Conservation (phyloP, 2,888 invertebrate species). For the Macrophya alboannulata region DNA sequence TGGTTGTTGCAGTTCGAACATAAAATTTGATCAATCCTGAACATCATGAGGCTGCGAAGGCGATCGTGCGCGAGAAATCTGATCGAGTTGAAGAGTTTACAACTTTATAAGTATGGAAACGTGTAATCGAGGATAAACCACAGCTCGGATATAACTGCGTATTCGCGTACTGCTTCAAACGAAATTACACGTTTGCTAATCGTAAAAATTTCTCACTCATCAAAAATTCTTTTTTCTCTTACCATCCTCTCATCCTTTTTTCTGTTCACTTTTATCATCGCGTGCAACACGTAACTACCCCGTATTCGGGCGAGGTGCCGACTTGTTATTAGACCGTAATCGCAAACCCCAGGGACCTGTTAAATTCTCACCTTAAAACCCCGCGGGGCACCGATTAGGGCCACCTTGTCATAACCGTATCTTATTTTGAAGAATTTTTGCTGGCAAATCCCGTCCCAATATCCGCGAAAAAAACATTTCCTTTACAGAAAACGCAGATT, state of each 20-base stretch:
- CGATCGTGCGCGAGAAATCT: neutral
- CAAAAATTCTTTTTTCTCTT: neutral
- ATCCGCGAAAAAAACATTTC: neutral
- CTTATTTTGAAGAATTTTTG: neutral
- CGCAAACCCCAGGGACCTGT: slow-evolving; percentile 63
- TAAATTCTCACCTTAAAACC: slow-evolving; percentile 60
- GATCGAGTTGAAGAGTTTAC: slow-evolving; percentile 13
- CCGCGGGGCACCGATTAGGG: slow-evolving; percentile 16
- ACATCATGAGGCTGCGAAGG: neutral
- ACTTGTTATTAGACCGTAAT: slow-evolving; percentile 73
- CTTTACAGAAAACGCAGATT: neutral
- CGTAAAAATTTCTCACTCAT: slow-evolving; percentile 60
- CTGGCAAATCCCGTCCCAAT: neutral
- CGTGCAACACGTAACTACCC: slow-evolving; percentile 28
- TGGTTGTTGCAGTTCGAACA: neutral
- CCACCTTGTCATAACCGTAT: slow-evolving; percentile 19
- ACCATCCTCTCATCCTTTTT: neutral
- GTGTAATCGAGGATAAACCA: neutral
- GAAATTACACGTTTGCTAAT: slow-evolving; percentile 64
- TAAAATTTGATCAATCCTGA: neutral
- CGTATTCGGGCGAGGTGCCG: slow-evolving; percentile 65
- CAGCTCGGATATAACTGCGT: neutral
- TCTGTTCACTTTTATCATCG: slow-evolving; percentile 3
- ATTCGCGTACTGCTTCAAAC: slow-evolving; percentile 1
- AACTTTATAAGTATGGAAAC: slow-evolving; percentile 20